phyloP scores from a whole-genome alignment of 2,113 vertebrate genomes.

The Beaufortia kweichowensis region DNA sequence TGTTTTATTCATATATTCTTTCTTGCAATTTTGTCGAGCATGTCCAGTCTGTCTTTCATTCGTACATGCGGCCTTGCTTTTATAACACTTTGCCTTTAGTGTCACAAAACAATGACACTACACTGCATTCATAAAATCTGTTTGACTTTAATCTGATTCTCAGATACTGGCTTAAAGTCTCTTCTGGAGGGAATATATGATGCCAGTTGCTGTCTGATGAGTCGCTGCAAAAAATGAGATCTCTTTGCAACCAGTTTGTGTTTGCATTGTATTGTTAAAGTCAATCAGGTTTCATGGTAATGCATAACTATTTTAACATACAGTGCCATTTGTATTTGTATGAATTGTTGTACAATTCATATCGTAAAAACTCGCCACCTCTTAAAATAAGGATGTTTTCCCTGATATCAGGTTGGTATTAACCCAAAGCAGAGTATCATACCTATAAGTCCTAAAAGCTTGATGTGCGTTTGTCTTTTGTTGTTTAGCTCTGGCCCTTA shows the following conservation, averaged over 20 bases:
- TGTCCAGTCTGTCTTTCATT: constrained; percentile 32
- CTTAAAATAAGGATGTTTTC: too few relatives aligned
- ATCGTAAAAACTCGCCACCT: too few relatives aligned
- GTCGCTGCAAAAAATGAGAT: too few relatives aligned
- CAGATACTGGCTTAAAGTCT: constrained; percentile 44
- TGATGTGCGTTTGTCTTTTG: constrained; percentile 59
- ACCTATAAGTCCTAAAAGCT: constrained; percentile 56
- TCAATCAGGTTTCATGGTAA: too few relatives aligned
- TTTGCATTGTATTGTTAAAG: too few relatives aligned
- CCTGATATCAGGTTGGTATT: too few relatives aligned
- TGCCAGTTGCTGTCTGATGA: too few relatives aligned
- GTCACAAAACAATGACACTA: neutral
- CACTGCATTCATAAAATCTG: constrained; percentile 38
- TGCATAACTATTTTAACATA: too few relatives aligned
- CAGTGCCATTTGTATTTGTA: too few relatives aligned
- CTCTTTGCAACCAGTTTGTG: too few relatives aligned
- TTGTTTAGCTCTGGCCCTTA: constrained; percentile 27
- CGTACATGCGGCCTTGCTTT: neutral
- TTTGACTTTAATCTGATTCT: constrained; percentile 50
- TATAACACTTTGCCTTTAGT: constrained; percentile 44
- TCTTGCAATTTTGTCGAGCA: constrained; percentile 32
- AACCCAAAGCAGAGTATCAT: constrained; percentile 59
- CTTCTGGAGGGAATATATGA: neutral
- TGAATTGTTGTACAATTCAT: too few relatives aligned
- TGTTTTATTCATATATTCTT: constrained; percentile 60